phyloP scores from a whole-genome alignment of 1,140 invertebrate species.

The Charaxes varanes region DNA sequence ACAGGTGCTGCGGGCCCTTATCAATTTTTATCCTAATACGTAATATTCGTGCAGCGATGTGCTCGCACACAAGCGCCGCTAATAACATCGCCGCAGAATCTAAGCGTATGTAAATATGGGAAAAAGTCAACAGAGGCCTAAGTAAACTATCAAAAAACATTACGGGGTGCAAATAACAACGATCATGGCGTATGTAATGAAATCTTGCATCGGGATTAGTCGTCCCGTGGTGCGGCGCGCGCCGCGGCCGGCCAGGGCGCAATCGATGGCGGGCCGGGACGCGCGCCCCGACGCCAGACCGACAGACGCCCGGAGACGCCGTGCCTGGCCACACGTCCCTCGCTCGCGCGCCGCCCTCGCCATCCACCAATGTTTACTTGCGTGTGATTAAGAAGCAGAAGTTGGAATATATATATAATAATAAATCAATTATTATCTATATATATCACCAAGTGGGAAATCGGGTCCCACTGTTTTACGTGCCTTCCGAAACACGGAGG shows the following conservation, averaged over 20 bases:
- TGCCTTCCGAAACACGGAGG: no score
- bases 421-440: no score
- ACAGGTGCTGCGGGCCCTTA: constrained; percentile 21
- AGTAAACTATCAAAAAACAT: constrained; percentile 70
- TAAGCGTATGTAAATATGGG: constrained; percentile 17
- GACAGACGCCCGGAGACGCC: constrained; percentile 67
- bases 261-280: constrained; percentile 61
- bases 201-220: constrained; percentile 65
- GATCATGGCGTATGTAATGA: constrained; percentile 69
- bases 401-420: no score
- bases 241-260: constrained; percentile 51
- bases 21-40: constrained; percentile 16
- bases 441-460: no score
- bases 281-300: constrained; percentile 60
- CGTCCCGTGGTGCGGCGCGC: constrained; percentile 52
- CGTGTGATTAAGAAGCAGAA: no score
- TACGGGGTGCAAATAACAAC: constrained; percentile 71
- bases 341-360: constrained; percentile 38
- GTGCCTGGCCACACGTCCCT: constrained; percentile 56
- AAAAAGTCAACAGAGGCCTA: constrained; percentile 36
- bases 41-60: constrained; percentile 1
- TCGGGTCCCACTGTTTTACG: no score
- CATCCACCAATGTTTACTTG: constrained; percentile 64
- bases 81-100: constrained; percentile 7
- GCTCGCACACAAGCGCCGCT: no score